Base-by-base conservation (phyloP, 2,797 vertebrate species). In the Tamandua tetradactyla region DNA sequence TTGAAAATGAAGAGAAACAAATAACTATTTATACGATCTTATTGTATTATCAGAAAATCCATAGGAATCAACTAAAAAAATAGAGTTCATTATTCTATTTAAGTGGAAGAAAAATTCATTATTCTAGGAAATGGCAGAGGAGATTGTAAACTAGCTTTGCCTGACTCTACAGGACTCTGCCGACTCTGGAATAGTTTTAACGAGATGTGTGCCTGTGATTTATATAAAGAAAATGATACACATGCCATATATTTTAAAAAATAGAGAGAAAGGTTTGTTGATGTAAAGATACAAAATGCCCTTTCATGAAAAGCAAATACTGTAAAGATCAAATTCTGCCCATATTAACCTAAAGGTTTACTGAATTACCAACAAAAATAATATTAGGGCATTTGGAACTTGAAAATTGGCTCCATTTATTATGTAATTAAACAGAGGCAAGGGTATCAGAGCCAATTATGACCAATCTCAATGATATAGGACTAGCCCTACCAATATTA, bases 21-120 rank as follows among this genome's bases (percentile, higher is more conserved):
- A 81, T 57, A 81, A 62, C 72, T 93, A 87, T 75, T 87, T 94
- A 79, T 55, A 87, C 68, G 47, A 80, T 68, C 30, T 76, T 88
- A 89, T 40, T 93, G 15, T 85, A 85, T 80, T 87, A 95, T 76
- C 59, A 91, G 66, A 94, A 94, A 93, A 35, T 76, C 35, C 37
- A 35, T 47, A 94, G 30, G 72, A 93, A 76, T 91, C 42, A 91
- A 66, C 40, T 85, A 55, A 93, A 94, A 84, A 81, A 87, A 57
- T 78, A 66, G 47, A 87, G 87, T 90, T 83, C 74, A 87, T 78
- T 95, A 78, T 57, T 72, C 69, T 87, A 57, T 78, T 61, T 52
- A 59, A 91, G n/a, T 83, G 40, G 47, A 35, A 86, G 71, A 94
- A 89, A 86, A 75, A 79, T n/a, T 23, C 37, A 91, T 87, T 85